These are phyloP conservation scores for Heteronetta atricapilla DNA, from an alignment of 2,113 vertebrate species.

Conservation along the genomic window DNA sequence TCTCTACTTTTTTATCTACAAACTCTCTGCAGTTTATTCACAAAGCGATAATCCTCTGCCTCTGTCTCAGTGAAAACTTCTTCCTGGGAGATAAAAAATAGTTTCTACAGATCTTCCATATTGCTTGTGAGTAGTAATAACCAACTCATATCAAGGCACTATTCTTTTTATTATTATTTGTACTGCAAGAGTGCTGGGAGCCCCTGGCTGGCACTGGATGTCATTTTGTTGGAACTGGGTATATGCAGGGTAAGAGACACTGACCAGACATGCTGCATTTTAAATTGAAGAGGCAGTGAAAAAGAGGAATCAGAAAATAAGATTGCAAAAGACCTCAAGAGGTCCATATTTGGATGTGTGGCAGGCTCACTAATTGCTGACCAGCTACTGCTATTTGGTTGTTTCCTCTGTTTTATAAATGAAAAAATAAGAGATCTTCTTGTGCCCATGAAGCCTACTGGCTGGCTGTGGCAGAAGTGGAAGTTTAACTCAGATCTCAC, in stretches of 20 bases:
- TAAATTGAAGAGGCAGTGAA: not conserved
- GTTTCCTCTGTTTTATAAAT: not conserved
- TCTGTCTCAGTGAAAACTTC: conserved; percentile 48
- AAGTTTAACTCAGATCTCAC: not conserved
- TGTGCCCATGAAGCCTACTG: not conserved
- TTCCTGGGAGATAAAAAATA: conserved; percentile 53
- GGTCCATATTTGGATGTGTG: not conserved
- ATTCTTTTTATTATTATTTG: conserved; percentile 23
- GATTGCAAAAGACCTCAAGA: not conserved
- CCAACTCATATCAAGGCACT: not conserved
- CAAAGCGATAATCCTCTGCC: not conserved
- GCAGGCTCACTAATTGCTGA: not conserved
- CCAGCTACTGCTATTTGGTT: not conserved
- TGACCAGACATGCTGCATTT: not conserved
- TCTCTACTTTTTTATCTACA: conserved; percentile 31
- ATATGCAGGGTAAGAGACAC: rapidly evolving
- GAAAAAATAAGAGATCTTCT: not conserved
- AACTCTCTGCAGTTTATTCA: conserved; percentile 34
- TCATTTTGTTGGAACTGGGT: not conserved
- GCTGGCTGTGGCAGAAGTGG: not conserved
- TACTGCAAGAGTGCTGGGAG: not conserved
- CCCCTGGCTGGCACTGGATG: not conserved
- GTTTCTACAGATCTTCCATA: not conserved
- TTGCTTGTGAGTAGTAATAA: conserved; percentile 29
- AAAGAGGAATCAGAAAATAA: not conserved